Evolutionary conservation across 2,888 invertebrate genomes (phyloP).

Genomic region (Acrobasis consociella): DNA sequence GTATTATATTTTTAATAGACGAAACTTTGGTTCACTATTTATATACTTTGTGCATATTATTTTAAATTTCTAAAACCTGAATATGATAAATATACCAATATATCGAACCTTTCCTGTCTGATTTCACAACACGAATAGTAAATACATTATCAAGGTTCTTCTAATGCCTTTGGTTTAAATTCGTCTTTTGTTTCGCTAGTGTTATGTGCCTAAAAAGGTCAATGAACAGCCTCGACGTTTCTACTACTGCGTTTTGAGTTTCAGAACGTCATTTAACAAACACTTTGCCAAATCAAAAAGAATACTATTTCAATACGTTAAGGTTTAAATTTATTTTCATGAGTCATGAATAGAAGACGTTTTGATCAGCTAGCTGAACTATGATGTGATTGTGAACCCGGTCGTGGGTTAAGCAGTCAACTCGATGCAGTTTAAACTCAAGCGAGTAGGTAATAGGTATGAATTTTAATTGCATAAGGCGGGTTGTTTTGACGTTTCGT

Average conservation of each 20-base stretch:
- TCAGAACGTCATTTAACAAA: conserved; percentile 52
- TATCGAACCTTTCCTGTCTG: conserved; percentile 27
- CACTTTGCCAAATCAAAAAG: conserved; percentile 43
- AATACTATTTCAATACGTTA: conserved; percentile 50
- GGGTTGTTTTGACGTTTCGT: conserved; percentile 48
- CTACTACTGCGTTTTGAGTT: conserved; percentile 58
- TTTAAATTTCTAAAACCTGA: not conserved
- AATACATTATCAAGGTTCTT: conserved; percentile 71
- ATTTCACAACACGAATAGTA: conserved; percentile 51
- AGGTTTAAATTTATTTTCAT: conserved; percentile 54
- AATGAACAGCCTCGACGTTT: conserved; percentile 82
- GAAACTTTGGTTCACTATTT: not conserved
- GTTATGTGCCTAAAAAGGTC: conserved; percentile 80
- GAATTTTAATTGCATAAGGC: conserved; percentile 42
- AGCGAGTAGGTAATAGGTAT: conserved; percentile 44
- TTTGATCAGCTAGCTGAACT: conserved; percentile 55
- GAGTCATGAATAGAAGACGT: conserved; percentile 53
- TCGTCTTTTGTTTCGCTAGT: conserved; percentile 78
- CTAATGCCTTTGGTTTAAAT: conserved; percentile 64
- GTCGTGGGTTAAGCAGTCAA: conserved; percentile 48
- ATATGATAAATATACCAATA: not conserved
- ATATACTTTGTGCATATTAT: not conserved
- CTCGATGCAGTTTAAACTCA: conserved; percentile 59
- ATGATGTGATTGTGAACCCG: conserved; percentile 48
- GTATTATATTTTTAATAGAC: no score